Conservation (phyloP, 2,113 vertebrate genomes). For the Chauna torquata region DNA sequence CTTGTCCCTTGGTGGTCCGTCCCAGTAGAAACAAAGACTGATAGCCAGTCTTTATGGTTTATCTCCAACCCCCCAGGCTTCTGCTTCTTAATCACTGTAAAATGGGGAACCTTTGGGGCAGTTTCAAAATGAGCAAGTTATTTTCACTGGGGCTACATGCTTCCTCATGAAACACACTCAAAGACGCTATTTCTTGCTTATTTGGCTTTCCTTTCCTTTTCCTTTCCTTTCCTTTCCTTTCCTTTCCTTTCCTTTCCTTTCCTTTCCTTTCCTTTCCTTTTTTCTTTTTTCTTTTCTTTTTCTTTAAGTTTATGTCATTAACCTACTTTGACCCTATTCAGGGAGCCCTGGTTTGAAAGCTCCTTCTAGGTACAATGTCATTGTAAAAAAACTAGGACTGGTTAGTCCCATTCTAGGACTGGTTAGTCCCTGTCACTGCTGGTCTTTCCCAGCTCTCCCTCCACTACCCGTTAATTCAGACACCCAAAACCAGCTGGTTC, state of each 20-base stretch:
- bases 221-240: fast-evolving
- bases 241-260: no score
- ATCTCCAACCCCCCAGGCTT: background rate
- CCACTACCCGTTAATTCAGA: background rate
- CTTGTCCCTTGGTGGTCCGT: conserved; percentile 42
- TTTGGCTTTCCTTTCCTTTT: background rate
- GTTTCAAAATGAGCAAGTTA: background rate
- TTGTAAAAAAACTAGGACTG: background rate
- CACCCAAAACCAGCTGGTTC: background rate
- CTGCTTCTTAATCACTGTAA: conserved; percentile 19
- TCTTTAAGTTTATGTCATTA: background rate
- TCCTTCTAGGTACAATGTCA: background rate
- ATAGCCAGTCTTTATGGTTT: background rate
- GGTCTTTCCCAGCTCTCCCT: background rate
- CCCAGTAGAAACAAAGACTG: conserved; percentile 43
- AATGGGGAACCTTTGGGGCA: background rate
- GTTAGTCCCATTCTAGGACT: background rate
- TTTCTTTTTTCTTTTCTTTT: fast-evolving
- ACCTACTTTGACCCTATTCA: background rate
- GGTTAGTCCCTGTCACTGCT: background rate
- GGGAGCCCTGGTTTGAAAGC: background rate
- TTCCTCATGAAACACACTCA: background rate
- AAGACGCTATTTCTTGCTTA: background rate
- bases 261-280: fast-evolving
- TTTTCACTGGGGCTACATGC: background rate